Evolutionary conservation across 2,888 invertebrate genomes (phyloP), one percentile per base, ranked within the genome.

Genomic region (Onchidella celtica): DNA sequence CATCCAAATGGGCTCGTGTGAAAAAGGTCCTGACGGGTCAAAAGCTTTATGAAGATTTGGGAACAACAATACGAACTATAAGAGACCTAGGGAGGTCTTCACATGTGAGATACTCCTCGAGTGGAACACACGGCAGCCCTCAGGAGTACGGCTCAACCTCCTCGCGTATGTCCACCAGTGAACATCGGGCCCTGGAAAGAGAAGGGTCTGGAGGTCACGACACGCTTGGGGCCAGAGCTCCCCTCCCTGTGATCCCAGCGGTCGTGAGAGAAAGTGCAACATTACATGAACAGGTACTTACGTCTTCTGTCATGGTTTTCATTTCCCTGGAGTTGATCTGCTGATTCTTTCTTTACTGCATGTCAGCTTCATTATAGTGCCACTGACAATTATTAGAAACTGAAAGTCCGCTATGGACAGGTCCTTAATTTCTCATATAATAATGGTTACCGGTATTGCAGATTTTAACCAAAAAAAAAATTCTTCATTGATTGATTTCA

Each of bases 1-100:
- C 96, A 72, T 97, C 97, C 0, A 97, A 97, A 91, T 97, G 97
- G 97, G 97, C 97, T 0, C 96, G 96, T 93, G 97, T 97, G 14
- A 97, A 97, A 93, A 97, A 97, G 68, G 97, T 97, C 21, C 96
- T 97, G 89, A 96, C 88, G 11, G 89, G 90, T 24, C 90, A 88
- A 84, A 90, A 88, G 76, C 78, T 88, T 73, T 87, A 88, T 73
- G 90, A 90, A 79, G 88, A 89, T 79, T 84, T 90, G 76, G 88
- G 87, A 65, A 88, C 88, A 76, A 88, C 88, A 59, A 84, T 90
- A 32, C 88, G 86, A 85, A 86, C 88, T 27, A 85, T 88, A 17
- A 87, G 87, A 77, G 88, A 88, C 29, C 84, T 88, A 47, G 88
- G 88, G 21, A 87, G 86, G 76, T 87, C 83, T 34, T 59, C 85